A percentile compares a stretch with the other conserved stretches of the same genome.
Evolutionary conservation across 2,888 invertebrate species (phyloP).

Genomic region (Danaus chrysippus): DNA sequence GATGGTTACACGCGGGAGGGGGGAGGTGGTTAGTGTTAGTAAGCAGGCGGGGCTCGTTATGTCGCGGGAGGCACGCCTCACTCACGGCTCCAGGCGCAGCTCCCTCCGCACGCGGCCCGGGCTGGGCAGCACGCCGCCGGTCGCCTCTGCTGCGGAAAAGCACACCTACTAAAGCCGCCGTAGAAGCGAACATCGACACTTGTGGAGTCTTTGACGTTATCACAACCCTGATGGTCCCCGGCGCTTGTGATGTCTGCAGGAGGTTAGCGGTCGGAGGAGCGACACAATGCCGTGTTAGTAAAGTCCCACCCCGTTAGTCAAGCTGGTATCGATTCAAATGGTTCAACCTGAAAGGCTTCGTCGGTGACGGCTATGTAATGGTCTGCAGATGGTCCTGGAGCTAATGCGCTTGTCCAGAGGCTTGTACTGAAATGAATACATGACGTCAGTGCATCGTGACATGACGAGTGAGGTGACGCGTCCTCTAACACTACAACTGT

Average conservation of each 20-base stretch:
- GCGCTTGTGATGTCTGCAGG: conserved; percentile 1
- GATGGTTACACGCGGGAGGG: conserved; percentile 35
- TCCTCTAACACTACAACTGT: not conserved
- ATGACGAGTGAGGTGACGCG: conserved; percentile 17
- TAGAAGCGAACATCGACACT: conserved; percentile 2
- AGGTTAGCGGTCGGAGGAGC: conserved; percentile 11
- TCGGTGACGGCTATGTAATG: conserved; percentile 55
- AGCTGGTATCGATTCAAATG: conserved; percentile 56
- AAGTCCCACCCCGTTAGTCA: conserved; percentile 46
- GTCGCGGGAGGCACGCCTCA: not conserved
- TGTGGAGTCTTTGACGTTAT: conserved; percentile 11
- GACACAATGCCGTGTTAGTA: conserved; percentile 20
- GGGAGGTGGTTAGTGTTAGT: not conserved
- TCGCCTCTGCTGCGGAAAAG: conserved; percentile 49
- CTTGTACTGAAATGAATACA: conserved; percentile 76
- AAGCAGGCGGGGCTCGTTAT: not conserved
- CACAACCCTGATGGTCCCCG: not conserved
- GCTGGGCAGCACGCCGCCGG: conserved; percentile 62
- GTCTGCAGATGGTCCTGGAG: conserved; percentile 59
- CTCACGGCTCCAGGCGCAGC: conserved; percentile 2
- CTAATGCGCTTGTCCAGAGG: conserved; percentile 75
- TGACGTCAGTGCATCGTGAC: conserved; percentile 43
- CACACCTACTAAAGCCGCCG: conserved; percentile 37
- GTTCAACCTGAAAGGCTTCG: conserved; percentile 60
- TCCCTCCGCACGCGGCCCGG: conserved; percentile 62